These are phyloP conservation scores for Frankliniella intonsa DNA, from an alignment of 2,888 invertebrate species.

Conservation along the genomic window DNA sequence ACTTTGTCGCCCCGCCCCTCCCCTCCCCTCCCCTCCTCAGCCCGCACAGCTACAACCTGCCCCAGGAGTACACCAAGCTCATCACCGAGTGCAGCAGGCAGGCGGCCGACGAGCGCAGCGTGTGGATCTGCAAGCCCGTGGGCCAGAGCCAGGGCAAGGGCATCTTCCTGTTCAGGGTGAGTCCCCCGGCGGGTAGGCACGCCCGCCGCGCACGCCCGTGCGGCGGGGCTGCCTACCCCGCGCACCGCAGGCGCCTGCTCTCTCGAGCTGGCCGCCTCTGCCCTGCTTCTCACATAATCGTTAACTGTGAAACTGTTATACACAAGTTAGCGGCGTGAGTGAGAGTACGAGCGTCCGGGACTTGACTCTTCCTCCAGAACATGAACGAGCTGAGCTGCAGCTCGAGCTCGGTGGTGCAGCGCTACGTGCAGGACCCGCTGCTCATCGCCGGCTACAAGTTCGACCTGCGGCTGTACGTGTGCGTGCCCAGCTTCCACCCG, in stretches of 20 bases:
- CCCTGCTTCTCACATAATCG: too few species aligned
- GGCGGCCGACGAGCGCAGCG: conserved; percentile 46
- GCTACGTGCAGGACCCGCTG: conserved; percentile 71
- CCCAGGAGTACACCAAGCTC: conserved; percentile 76
- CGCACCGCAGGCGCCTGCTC: not conserved
- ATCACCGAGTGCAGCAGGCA: conserved; percentile 68
- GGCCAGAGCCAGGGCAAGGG: conserved; percentile 80
- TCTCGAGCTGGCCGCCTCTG: too few species aligned
- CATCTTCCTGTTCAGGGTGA: conserved; percentile 74
- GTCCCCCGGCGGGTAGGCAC: conserved; percentile 33
- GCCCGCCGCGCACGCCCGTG: not conserved
- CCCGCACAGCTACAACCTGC: conserved; percentile 74
- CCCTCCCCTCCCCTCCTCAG: conserved; percentile 47
- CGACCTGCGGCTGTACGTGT: conserved; percentile 84
- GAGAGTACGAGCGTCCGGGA: too few species aligned
- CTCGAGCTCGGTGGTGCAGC: conserved; percentile 72
- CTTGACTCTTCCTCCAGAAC: too few species aligned
- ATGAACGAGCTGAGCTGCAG: conserved; percentile 73
- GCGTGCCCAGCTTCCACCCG: conserved; percentile 81
- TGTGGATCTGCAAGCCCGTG: conserved; percentile 88
- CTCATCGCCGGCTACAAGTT: conserved; percentile 87
- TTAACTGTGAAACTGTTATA: too few species aligned
- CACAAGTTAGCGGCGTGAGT: too few species aligned
- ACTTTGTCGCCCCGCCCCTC: not conserved
- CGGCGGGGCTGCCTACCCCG: not conserved